Base-by-base conservation (phyloP, 2,888 invertebrate species). In the Exephanes ischioxanthus region DNA sequence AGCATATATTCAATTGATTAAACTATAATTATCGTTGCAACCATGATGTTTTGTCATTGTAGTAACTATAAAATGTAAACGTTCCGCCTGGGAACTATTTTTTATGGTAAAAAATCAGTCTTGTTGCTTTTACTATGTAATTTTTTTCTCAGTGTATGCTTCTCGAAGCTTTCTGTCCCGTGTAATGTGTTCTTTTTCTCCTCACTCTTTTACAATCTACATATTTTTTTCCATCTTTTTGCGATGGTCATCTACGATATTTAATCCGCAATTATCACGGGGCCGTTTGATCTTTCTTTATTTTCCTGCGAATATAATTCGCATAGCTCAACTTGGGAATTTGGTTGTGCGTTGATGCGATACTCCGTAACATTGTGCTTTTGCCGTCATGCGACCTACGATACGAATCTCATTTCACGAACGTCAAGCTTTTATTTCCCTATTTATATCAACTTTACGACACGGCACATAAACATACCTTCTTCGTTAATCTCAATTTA, bases 351-450 rank as follows among this genome's bases (percentile, higher is more conserved):
- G 48, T 58, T 51, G 68, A 53, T 30, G n/a, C 19, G 37, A 33
- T 55, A 22, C 26, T 48, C 61, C n/a, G 58, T 58, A 48, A 41
- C 26, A 61, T 16, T 37, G 61, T 68, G 55, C 66, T 80, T 72
- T 72, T 48, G 76, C 67, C 61, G 80, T 67, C 61, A 66, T 84
- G 67, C 77, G 63, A 63, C 48, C 66, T 37, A 71, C 55, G 48
- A 61, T 22, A 61, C 26, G 66, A 72, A 77, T 80, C 80, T 80
- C 68, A 80, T 84, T 80, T 84, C 67, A 26, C 58, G 80, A 71
- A 70, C 84, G 61, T 66, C 71, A 85, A 53, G 53, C n/a, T 77
- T 77, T 83, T 53, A 51, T 81, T 66, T 41, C 53, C 61, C 33
- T 68, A 30, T 45, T 67, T 9, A 22, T 3, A 9, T 55, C 55